Evolutionary conservation across 1,140 invertebrate species (phyloP).

Genomic region (Drosophila dunni): DNA sequence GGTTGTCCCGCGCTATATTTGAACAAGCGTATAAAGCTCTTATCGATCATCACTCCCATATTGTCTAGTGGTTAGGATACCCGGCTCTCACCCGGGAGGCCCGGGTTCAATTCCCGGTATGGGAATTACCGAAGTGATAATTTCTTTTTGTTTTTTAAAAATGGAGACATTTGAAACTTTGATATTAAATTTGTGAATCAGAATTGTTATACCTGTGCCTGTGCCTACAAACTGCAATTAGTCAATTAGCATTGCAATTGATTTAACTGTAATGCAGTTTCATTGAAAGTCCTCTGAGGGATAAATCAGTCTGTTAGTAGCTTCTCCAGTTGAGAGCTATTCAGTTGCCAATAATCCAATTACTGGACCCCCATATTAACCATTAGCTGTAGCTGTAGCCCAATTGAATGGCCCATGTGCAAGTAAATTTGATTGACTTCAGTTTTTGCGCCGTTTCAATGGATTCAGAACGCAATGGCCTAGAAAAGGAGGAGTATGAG

Average conservation of each 20-base stretch:
- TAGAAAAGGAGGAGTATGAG: neutral
- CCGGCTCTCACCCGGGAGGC: constrained; percentile 93
- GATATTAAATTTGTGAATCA: neutral
- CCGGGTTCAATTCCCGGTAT: constrained; percentile 94
- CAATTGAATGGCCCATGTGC: constrained; percentile 32
- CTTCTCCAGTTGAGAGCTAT: constrained; percentile 12
- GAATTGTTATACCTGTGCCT: neutral
- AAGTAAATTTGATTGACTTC: constrained; percentile 53
- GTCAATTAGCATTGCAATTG: constrained; percentile 29
- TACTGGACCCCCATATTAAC: constrained; percentile 58
- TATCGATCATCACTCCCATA: constrained; percentile 83
- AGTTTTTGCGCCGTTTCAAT: constrained; percentile 18
- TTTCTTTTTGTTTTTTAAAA: neutral
- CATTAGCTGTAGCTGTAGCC: constrained; percentile 50
- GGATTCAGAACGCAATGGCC: neutral
- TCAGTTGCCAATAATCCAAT: constrained; percentile 67
- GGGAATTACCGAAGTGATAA: constrained; percentile 85
- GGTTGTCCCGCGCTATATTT: neutral
- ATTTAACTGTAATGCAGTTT: constrained; percentile 47
- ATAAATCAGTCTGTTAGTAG: neutral
- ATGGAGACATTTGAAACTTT: neutral
- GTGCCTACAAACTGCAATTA: neutral
- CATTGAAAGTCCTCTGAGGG: constrained; percentile 14
- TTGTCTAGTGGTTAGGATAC: constrained; percentile 93
- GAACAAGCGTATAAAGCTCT: neutral